Evolutionary conservation across 2,888 invertebrate species (phyloP).

Genomic region (Cheilosia scutellata): DNA sequence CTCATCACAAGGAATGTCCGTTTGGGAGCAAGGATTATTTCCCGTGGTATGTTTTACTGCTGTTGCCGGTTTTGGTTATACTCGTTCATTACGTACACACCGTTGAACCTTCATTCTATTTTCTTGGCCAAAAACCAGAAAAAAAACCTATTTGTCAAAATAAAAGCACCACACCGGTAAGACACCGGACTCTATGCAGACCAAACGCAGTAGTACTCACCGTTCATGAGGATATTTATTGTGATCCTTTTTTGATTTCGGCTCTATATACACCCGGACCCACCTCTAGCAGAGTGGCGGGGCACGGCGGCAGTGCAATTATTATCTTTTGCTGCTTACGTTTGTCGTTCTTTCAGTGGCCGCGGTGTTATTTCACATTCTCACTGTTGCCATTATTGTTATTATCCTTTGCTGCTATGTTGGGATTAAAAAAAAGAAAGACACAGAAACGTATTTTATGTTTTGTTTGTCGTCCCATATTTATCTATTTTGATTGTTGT

Average conservation of each 20-base stretch:
- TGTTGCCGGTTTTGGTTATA: slow-evolving; percentile 42
- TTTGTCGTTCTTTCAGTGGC: slow-evolving; percentile 32
- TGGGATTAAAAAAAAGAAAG: slow-evolving; percentile 42
- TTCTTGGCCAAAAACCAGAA: slow-evolving; percentile 23
- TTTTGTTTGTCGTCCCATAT: slow-evolving; percentile 52
- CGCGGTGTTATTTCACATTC: slow-evolving; percentile 65
- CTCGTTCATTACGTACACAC: slow-evolving; percentile 32
- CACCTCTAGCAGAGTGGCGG: neutral
- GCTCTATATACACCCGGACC: neutral
- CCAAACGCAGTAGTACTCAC: slow-evolving; percentile 18
- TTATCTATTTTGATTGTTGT: slow-evolving; percentile 67
- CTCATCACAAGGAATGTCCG: slow-evolving; percentile 55
- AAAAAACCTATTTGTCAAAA: neutral
- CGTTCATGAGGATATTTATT: slow-evolving; percentile 62
- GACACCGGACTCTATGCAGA: slow-evolving; percentile 1
- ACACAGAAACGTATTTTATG: slow-evolving; percentile 20
- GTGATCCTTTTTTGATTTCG: slow-evolving; percentile 72
- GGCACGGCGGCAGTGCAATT: slow-evolving; percentile 44
- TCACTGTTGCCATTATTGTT: slow-evolving; percentile 69
- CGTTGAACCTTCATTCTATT: slow-evolving; percentile 18
- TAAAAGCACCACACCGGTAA: slow-evolving; percentile 32
- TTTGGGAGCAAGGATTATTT: slow-evolving; percentile 49
- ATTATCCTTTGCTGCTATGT: slow-evolving; percentile 62
- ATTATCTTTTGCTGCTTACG: slow-evolving; percentile 47
- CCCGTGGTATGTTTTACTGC: slow-evolving; percentile 63